Conservation (phyloP, 2,113 vertebrate species). For the Bambusicola thoracicus region DNA sequence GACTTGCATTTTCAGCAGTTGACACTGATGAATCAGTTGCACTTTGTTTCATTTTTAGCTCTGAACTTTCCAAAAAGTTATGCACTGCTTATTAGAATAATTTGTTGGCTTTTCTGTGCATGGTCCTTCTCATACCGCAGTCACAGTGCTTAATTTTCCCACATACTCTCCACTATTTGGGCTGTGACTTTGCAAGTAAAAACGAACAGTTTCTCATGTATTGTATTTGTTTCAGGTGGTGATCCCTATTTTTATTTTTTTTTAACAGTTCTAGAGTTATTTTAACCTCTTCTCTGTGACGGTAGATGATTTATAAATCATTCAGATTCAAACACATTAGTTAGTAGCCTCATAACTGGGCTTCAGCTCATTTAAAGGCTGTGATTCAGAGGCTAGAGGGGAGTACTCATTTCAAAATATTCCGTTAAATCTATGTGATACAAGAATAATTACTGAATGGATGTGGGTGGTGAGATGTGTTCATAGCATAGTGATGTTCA, state of each 20-base stretch:
- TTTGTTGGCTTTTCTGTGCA: neutral
- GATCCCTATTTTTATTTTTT: neutral
- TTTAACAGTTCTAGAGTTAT: neutral
- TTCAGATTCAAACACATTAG: neutral
- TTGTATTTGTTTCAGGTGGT: neutral
- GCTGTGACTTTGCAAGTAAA: neutral
- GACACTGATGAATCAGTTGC: neutral
- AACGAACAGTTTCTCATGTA: neutral
- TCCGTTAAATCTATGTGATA: neutral
- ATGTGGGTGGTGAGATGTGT: neutral
- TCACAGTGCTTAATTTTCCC: neutral
- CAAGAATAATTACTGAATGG: neutral
- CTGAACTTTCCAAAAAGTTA: neutral
- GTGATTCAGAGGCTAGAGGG: neutral
- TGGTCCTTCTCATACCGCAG: neutral
- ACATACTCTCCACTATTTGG: neutral
- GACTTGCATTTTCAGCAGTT: neutral
- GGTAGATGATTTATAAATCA: neutral
- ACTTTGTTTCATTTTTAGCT: constrained; percentile 29
- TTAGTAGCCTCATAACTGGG: neutral
- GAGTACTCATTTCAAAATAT: neutral
- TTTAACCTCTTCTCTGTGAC: neutral
- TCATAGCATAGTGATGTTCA: no score
- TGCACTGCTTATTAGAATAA: neutral
- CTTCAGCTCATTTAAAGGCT: neutral